A percentile compares a stretch with the other conserved stretches of the same genome.
Conservation (phyloP, 2,113 vertebrate genomes). For the Dasyornis broadbenti region DNA sequence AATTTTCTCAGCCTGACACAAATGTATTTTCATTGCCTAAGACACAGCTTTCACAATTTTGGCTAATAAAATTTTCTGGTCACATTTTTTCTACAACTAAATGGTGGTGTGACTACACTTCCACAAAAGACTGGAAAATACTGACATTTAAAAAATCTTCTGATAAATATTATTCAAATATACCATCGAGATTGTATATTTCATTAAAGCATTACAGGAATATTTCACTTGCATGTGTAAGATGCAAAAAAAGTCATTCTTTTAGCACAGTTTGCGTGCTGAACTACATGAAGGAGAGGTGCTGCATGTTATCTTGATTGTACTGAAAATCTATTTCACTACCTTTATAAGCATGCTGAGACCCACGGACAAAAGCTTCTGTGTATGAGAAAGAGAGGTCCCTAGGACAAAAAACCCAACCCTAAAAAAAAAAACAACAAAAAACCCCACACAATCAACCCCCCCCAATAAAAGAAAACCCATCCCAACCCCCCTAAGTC, state of each 20-base stretch:
- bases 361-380: background rate
- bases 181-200: background rate
- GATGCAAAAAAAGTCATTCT: background rate
- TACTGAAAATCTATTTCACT: background rate
- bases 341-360: background rate
- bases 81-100: background rate
- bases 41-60: background rate
- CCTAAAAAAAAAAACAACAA: background rate
- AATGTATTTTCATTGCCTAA: background rate
- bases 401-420: background rate
- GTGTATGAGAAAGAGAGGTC: background rate
- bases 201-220: background rate
- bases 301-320: background rate
- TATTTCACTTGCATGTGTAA: background rate
- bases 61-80: background rate
- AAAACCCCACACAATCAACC: background rate
- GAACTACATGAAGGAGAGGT: background rate
- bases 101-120: background rate
- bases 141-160: background rate
- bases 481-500: accelerated
- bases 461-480: background rate
- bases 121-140: background rate
- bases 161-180: background rate
- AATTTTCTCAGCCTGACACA: background rate
- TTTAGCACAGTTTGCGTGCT: background rate